Evolutionary conservation across 1,140 invertebrate genomes (phyloP).

Genomic region (Ceratitis capitata): DNA sequence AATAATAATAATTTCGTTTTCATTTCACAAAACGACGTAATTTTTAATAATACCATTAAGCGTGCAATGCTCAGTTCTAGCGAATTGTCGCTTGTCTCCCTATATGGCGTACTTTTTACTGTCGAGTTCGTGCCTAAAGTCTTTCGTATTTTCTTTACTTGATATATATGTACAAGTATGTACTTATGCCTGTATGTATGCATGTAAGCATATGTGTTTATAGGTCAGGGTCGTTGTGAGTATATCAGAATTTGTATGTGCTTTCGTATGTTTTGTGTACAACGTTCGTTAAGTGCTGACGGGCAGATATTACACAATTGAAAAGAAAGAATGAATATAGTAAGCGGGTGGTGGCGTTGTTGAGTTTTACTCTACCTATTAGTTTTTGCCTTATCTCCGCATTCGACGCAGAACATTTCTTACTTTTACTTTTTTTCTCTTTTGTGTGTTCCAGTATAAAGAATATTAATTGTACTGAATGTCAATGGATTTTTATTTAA

Average conservation of each 20-base stretch:
- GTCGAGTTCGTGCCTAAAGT: conserved; percentile 36
- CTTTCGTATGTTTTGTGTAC: neutral
- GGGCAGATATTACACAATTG: neutral
- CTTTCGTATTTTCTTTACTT: too few species aligned
- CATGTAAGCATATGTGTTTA: neutral
- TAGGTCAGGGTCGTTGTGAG: neutral
- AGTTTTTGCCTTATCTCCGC: neutral
- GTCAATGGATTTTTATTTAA: too few species aligned
- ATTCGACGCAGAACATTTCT: neutral
- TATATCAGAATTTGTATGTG: neutral
- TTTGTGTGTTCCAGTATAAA: neutral
- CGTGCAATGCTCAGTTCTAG: neutral
- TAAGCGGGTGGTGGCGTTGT: neutral
- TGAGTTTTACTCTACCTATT: neutral
- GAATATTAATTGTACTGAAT: too few species aligned
- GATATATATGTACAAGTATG: too few species aligned
- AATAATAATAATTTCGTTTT: neutral
- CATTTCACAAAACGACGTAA: neutral
- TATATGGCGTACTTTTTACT: neutral
- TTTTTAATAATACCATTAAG: neutral
- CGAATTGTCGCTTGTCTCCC: neutral
- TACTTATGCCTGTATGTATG: too few species aligned
- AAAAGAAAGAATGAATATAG: neutral
- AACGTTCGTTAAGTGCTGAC: neutral
- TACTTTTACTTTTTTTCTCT: neutral